Conservation (phyloP, 2,113 vertebrate genomes). For the Thermophis baileyi region DNA sequence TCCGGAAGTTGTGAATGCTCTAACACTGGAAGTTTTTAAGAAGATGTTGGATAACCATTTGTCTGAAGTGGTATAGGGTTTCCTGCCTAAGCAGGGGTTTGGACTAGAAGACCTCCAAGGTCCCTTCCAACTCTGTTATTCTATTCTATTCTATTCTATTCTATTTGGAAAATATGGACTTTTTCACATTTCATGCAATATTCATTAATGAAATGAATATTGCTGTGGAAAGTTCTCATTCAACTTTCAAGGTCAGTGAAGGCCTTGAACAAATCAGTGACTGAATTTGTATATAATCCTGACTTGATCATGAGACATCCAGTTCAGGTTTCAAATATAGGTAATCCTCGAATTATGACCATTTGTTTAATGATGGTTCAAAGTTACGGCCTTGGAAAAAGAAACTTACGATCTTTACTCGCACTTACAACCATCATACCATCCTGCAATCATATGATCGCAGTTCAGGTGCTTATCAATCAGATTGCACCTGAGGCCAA, state of each 20-base stretch:
- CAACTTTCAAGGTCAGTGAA: background rate
- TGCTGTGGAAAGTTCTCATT: background rate
- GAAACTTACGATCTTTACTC: background rate
- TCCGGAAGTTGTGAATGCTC: too few species aligned
- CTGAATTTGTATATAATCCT: background rate
- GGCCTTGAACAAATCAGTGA: background rate
- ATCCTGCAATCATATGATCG: too few species aligned
- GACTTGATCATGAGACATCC: background rate
- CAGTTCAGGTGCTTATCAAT: too few species aligned
- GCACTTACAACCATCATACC: too few species aligned
- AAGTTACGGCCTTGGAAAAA: background rate
- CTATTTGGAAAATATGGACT: background rate
- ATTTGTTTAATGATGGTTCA: background rate
- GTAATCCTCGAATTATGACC: background rate
- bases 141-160: too few species aligned
- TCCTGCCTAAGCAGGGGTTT: too few species aligned
- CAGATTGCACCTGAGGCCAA: too few species aligned
- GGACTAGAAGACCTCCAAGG: too few species aligned
- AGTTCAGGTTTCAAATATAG: background rate
- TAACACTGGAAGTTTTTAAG: too few species aligned
- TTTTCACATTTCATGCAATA: background rate
- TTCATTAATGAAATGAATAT: background rate
- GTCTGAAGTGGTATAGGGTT: too few species aligned
- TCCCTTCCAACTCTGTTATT: too few species aligned
- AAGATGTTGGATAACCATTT: too few species aligned